Percentiles rank a stretch among this genome's conserved stretches.
Evolutionary conservation across 2,888 invertebrate species (phyloP).

Genomic region (Salpingus planirostris): DNA sequence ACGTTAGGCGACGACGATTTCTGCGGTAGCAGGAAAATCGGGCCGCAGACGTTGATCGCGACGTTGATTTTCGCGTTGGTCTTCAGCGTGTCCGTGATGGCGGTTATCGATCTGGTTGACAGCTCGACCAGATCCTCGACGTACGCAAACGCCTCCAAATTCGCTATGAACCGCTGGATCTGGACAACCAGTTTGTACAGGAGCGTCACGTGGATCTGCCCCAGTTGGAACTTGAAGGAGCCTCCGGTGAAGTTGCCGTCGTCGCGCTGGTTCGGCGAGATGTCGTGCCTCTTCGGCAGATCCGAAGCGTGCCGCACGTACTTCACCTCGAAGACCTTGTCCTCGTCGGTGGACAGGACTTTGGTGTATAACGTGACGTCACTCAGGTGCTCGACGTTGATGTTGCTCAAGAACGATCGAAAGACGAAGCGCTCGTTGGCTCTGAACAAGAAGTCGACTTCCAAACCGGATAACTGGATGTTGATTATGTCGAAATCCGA

Average conservation of each 20-base stretch:
- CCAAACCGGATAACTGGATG: constrained; percentile 55
- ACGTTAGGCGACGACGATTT: constrained; percentile 71
- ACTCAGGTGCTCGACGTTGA: constrained; percentile 63
- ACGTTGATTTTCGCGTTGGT: constrained; percentile 35
- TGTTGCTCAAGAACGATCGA: constrained; percentile 56
- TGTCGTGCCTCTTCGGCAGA: constrained; percentile 45
- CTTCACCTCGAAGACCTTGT: constrained; percentile 70
- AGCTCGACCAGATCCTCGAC: constrained; percentile 22
- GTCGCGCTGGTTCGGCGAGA: constrained; percentile 36
- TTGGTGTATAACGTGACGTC: constrained; percentile 68
- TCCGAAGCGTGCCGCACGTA: constrained; percentile 61
- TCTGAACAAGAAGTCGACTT: constrained; percentile 68
- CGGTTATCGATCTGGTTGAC: constrained; percentile 20
- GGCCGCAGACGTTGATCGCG: constrained; percentile 50
- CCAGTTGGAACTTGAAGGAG: constrained; percentile 59
- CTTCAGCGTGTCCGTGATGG: constrained; percentile 35
- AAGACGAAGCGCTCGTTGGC: constrained; percentile 70
- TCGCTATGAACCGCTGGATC: constrained; percentile 36
- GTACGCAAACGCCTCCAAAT: constrained; percentile 34
- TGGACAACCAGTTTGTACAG: constrained; percentile 57
- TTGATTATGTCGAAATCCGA: constrained; percentile 62
- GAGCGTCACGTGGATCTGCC: constrained; percentile 62
- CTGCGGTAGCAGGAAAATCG: constrained; percentile 67
- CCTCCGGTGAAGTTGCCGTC: constrained; percentile 56
- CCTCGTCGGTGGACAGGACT: constrained; percentile 68